These are phyloP conservation scores for Corythornis cristatus DNA, from an alignment of 2,113 vertebrate genomes.

Conservation along the genomic window DNA sequence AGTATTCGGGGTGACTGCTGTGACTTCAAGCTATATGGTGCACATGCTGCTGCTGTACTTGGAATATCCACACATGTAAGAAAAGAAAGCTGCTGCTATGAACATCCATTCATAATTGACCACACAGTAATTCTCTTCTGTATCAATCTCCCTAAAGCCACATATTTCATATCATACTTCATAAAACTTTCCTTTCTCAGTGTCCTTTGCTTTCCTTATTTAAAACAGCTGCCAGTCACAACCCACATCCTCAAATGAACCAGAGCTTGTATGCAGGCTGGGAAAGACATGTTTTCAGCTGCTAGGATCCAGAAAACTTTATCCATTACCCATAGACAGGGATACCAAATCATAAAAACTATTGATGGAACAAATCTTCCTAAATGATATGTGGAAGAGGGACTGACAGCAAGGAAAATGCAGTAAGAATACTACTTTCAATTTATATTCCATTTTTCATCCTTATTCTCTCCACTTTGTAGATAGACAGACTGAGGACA, in stretches of 20 bases:
- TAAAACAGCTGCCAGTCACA: background rate
- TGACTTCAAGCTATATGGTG: accelerated
- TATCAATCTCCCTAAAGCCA: background rate
- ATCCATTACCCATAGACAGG: background rate
- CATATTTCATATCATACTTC: background rate
- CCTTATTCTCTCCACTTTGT: background rate
- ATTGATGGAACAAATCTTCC: background rate
- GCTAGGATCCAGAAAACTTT: background rate
- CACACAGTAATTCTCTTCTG: background rate
- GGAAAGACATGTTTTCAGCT: background rate
- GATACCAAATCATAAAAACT: background rate
- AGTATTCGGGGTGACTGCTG: background rate
- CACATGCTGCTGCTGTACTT: background rate
- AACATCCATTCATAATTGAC: background rate
- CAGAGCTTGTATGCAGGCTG: background rate
- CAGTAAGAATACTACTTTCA: background rate
- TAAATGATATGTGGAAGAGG: background rate
- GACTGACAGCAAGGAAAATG: background rate
- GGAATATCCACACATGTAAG: background rate
- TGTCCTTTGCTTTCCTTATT: background rate
- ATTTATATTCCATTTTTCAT: background rate
- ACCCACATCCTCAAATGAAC: background rate
- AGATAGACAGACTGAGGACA: background rate
- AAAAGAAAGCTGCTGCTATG: background rate
- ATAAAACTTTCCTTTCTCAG: background rate